Evolutionary conservation across 2,113 vertebrate genomes (phyloP), one percentile per base, ranked within the genome.

Genomic region (Cyphomyrus plagiostoma): DNA sequence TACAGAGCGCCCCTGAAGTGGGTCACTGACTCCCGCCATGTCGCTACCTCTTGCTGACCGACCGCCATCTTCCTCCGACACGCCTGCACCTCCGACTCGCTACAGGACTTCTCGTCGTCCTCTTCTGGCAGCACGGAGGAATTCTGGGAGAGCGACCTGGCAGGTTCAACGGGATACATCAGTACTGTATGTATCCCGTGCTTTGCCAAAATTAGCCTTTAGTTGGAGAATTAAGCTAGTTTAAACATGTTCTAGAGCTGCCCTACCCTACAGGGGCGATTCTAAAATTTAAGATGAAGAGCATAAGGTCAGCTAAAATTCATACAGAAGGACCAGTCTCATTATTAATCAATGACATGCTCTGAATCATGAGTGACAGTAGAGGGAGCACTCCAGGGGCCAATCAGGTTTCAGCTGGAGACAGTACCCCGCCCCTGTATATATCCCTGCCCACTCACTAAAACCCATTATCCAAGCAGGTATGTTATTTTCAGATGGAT

Each of bases 111-210:
- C 94, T 98, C 98, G 0, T 98, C 97, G 0, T 98, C 97, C 90
- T 99, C 98, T 89, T 99, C 97, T 0, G 95, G 97, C 90, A 99
- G 94, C 93, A 98, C 96, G 0, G 98, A 99, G 53, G 98, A 99
- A 92, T 97, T 97, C 95, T 98, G 98, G 2, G 98, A 99, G 89
- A 97, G 19, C 0, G 98, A 98, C 93, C 98, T 99, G 89, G 83
- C 91, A 90, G 48, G 88, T 89, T 87, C 46, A 42, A 35, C 23
- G 62, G 85, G 88, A 88, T 39, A 66, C 50, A 88, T 58, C 5
- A 83, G 53, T 5, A 58, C 66, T 2, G 35, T 35, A 35, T 1
- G 35, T 35, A 35, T 35, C 35, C 35, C 35, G 35, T 35, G 35
- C 83, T 49, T 26, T n/a, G 46, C 49, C 50, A 35, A 86, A 56